Percentiles rank a stretch among this genome's conserved stretches.
Evolutionary conservation across 1,140 invertebrate species (phyloP).

Genomic region (Panagrolaimus sp.): DNA sequence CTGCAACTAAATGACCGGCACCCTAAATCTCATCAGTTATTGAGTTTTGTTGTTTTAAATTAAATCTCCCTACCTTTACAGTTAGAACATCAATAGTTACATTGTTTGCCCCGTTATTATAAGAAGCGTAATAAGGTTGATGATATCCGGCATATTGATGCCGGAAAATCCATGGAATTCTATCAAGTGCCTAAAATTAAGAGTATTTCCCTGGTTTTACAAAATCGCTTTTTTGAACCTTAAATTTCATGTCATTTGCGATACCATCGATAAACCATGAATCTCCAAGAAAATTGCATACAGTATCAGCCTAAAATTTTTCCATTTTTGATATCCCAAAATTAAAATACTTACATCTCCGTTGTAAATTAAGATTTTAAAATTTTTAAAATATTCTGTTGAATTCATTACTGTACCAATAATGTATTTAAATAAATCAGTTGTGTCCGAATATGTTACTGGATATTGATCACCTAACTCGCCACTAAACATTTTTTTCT

Average conservation of each 20-base stretch:
- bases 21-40: too few relatives aligned
- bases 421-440: slow-evolving; percentile 22
- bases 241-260: slow-evolving; percentile 15
- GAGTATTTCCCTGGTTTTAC: neutral
- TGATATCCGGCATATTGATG: slow-evolving; percentile 27
- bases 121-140: slow-evolving; percentile 18
- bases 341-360: slow-evolving; percentile 12
- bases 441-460: slow-evolving; percentile 21
- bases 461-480: slow-evolving; percentile 21
- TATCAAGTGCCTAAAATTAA: slow-evolving; percentile 8
- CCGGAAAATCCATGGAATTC: slow-evolving; percentile 21
- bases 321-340: too few relatives aligned
- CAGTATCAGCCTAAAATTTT: slow-evolving; percentile 15
- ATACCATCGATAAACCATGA: slow-evolving; percentile 27
- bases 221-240: neutral
- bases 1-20: slow-evolving; percentile 65
- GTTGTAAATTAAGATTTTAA: slow-evolving; percentile 30
- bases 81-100: slow-evolving; percentile 25
- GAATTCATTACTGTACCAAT: neutral
- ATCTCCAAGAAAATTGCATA: slow-evolving; percentile 30
- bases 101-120: neutral
- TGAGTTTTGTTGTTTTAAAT: too few relatives aligned
- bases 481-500: slow-evolving; percentile 12
- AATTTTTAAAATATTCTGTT: slow-evolving; percentile 19
- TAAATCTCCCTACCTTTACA: slow-evolving; percentile 16